Evolutionary conservation across 2,797 vertebrate genomes (phyloP), one percentile per base, ranked within the genome.

Genomic region (Malacoctenus gilli): DNA sequence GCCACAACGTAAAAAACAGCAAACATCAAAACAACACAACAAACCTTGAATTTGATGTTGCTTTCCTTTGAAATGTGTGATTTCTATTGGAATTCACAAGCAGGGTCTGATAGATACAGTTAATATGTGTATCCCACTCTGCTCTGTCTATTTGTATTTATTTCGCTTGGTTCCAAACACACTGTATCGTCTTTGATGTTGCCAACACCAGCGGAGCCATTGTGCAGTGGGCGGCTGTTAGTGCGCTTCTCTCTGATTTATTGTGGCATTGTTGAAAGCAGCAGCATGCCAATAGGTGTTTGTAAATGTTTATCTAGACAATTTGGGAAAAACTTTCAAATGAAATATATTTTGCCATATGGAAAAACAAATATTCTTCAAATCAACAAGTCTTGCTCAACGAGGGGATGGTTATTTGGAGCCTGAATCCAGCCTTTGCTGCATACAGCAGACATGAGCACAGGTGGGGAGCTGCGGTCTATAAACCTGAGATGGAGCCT

Each of bases 121-220:
- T 50, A 53, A 22, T 47, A 18, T 40, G n/a, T 57, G 41, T 56
- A 41, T 57, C 38, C 30, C 2, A 15, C 55, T 57, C 46, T 38
- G 44, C 31, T 57, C 50, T 43, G 18, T 72, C 40, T 49, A 7
- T 55, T 25, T 40, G 39, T 37, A 22, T 61, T 63, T 47, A 54
- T 62, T 25, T 54, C 43, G 9, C 4, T n/a, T 32, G 41, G 46
- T 40, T 14, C 38, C 48, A 31, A 60, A 53, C 23, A 28, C 34
- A 36, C 38, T 63, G 3, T 9, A 7, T 34, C 41, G 34, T 35
- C 10, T 56, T 49, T 68, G 57, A 74, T 71, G 46, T 53, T 42
- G 31, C 68, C 5, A 38, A 62, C 50, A 72, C 55, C 41, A 49
- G 3, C 43, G 51, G 36, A 37, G 50, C 57, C 47, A 54, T 12